Conservation (phyloP, 1,140 invertebrate species). For the Paracyclopina nana region DNA sequence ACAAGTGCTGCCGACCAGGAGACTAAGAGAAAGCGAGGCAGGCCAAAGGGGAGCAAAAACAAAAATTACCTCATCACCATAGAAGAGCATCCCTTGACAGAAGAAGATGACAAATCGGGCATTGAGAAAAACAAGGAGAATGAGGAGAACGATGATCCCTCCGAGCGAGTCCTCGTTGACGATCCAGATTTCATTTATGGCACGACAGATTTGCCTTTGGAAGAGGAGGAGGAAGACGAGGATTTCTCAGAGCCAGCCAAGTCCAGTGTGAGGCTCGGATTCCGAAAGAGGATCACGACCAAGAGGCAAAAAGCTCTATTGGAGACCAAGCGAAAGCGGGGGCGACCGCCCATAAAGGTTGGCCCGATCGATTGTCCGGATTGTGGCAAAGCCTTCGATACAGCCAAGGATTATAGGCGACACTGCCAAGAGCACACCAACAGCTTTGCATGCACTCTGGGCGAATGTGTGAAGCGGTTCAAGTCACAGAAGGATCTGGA, state of each 20-base stretch:
- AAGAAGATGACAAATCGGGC: no score
- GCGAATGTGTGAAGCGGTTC: constrained; percentile 77
- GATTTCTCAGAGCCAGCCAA: neutral
- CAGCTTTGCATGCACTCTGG: constrained; percentile 58
- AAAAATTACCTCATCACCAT: no score
- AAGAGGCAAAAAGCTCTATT: neutral
- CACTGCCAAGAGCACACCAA: constrained; percentile 1
- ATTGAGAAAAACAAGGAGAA: neutral
- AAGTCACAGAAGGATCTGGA: constrained; percentile 92
- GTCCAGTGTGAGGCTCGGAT: neutral
- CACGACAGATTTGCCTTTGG: no score
- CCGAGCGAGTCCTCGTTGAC: neutral
- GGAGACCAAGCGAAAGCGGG: neutral
- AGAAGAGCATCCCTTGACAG: no score
- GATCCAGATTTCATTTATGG: no score
- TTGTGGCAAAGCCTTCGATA: neutral
- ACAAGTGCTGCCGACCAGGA: neutral
- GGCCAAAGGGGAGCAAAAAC: no score
- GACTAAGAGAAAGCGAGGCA: no score
- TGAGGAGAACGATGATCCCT: neutral
- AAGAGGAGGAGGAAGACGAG: neutral
- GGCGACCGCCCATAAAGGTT: neutral
- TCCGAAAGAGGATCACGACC: neutral
- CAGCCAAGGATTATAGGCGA: neutral
- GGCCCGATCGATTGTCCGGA: neutral